phyloP scores from a whole-genome alignment of 2,113 vertebrate genomes.

The Numida meleagris region DNA sequence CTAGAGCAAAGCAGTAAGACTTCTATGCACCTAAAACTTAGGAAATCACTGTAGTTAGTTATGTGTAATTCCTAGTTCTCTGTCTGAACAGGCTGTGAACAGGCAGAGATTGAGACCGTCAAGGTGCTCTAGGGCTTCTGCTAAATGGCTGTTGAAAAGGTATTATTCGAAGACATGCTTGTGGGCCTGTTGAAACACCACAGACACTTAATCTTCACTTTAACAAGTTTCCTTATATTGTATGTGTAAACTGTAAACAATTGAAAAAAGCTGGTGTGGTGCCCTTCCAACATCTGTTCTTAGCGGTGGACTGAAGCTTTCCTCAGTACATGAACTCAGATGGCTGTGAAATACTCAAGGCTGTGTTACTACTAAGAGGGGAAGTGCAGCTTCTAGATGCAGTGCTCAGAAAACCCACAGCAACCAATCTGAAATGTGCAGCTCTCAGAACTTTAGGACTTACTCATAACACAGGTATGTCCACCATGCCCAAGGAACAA shows the following conservation, averaged over 20 bases:
- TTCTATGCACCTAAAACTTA: neutral
- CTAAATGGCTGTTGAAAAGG: neutral
- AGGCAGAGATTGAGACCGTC: neutral
- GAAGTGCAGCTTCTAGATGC: neutral
- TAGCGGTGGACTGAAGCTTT: neutral
- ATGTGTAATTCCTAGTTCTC: neutral
- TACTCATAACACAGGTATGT: fast-evolving
- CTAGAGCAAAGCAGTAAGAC: neutral
- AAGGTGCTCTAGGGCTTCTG: neutral
- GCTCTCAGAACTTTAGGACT: neutral
- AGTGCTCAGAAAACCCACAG: neutral
- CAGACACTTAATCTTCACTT: too few species aligned
- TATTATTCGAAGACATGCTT: neutral
- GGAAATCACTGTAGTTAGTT: too few species aligned
- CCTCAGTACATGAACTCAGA: neutral
- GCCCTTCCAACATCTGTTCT: neutral
- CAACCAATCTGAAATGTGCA: neutral
- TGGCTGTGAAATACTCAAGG: neutral
- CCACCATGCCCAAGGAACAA: fast-evolving
- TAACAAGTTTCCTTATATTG: too few species aligned
- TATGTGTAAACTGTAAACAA: neutral
- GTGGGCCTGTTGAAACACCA: neutral
- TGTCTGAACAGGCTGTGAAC: neutral
- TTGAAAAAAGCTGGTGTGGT: neutral
- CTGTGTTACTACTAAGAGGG: neutral